Evolutionary conservation across 2,797 vertebrate genomes (phyloP).

Genomic region (Oreochromis grahami): DNA sequence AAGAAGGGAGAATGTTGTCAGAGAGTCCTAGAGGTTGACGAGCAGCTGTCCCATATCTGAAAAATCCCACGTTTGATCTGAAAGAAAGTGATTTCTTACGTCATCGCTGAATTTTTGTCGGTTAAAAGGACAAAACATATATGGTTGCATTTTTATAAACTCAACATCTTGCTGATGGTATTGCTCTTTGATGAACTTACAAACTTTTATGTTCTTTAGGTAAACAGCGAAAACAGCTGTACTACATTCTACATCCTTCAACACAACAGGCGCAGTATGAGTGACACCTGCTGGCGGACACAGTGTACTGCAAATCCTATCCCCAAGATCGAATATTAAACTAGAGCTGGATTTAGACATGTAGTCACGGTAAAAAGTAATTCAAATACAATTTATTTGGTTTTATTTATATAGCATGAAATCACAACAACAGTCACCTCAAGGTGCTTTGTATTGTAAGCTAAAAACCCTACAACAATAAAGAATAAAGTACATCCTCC

Average conservation of each 20-base stretch:
- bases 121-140: background rate
- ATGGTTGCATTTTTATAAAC: background rate
- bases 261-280: background rate
- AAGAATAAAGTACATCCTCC: background rate
- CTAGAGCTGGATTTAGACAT: background rate
- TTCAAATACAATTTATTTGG: accelerated
- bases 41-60: background rate
- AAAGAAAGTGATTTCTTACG: background rate
- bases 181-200: background rate
- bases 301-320: background rate
- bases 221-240: background rate
- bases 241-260: background rate
- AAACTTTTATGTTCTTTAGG: background rate
- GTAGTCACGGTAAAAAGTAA: background rate
- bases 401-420: background rate
- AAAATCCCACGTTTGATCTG: background rate
- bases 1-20: background rate
- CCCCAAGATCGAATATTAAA: background rate
- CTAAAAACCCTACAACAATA: background rate
- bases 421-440: background rate
- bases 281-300: slow-evolving; percentile 32
- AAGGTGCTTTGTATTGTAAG: background rate
- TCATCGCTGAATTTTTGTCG: background rate
- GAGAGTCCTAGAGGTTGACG: background rate
- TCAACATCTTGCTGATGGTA: background rate